Percentiles rank a stretch among this genome's conserved stretches.
These are phyloP conservation scores for Sebastiscus albofasciatus DNA, from an alignment of 2,797 vertebrate species.

Conservation along the genomic window DNA sequence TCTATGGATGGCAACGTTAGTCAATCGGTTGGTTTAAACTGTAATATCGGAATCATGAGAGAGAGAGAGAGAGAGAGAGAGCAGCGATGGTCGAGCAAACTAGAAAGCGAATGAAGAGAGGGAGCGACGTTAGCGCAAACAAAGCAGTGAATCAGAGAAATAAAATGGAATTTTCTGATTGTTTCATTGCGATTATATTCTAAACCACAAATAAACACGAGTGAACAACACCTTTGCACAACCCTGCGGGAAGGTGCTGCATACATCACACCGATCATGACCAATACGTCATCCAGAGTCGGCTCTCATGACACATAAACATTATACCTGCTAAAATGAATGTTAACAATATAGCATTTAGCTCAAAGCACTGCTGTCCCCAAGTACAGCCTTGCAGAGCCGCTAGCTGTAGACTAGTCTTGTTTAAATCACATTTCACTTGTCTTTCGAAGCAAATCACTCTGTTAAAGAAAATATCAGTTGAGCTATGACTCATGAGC, in stretches of 20 bases:
- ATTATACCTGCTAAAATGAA: neutral
- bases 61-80: too few species aligned
- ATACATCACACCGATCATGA: too few species aligned
- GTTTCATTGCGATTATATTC: too few species aligned
- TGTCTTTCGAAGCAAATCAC: neutral
- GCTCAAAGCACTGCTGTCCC: neutral
- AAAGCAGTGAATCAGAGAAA: too few species aligned
- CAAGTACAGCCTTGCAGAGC: neutral
- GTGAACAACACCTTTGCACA: too few species aligned
- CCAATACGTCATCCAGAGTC: too few species aligned
- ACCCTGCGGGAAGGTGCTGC: too few species aligned
- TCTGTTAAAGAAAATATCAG: neutral
- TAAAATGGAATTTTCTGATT: fast-evolving
- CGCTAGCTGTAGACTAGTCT: neutral
- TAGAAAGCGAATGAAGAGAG: too few species aligned
- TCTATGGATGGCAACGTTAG: neutral
- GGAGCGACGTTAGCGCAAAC: too few species aligned
- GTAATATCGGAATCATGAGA: too few species aligned
- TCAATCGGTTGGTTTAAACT: neutral
- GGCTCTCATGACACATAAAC: neutral
- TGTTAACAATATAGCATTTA: neutral
- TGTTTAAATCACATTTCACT: neutral
- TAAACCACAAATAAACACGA: too few species aligned
- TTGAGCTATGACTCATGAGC: neutral
- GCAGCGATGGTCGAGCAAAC: too few species aligned